phyloP scores from a whole-genome alignment of 2,888 invertebrate genomes.

The Galeopsomyia nigrocyanea region DNA sequence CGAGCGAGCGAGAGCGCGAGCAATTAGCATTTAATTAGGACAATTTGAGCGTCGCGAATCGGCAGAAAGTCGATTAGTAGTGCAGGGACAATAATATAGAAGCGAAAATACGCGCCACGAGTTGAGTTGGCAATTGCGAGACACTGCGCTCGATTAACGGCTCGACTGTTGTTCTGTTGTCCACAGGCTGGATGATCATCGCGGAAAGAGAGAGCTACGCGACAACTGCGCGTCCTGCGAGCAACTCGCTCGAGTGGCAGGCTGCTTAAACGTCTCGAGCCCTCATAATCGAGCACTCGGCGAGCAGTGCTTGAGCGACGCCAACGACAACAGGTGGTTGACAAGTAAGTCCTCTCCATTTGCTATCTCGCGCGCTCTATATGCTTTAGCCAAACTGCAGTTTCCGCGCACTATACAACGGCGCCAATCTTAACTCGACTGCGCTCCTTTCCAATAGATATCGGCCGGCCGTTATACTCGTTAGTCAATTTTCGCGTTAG shows the following conservation, averaged over 20 bases:
- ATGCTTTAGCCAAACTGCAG: too few relatives aligned
- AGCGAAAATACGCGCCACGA: too few relatives aligned
- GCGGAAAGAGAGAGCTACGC: too few relatives aligned
- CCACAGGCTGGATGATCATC: too few relatives aligned
- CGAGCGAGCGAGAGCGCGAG: background rate
- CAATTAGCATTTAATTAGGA: slow-evolving; percentile 43
- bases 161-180: background rate
- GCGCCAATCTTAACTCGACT: too few relatives aligned
- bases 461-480: background rate
- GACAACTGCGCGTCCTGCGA: too few relatives aligned
- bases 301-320: slow-evolving; percentile 50
- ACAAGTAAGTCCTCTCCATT: slow-evolving; percentile 55
- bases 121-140: too few relatives aligned
- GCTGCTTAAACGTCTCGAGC: background rate
- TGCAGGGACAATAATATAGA: too few relatives aligned
- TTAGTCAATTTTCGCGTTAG: background rate
- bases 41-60: slow-evolving; percentile 28
- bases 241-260: too few relatives aligned
- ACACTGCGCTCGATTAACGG: slow-evolving; percentile 18
- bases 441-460: too few relatives aligned
- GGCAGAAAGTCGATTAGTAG: slow-evolving; percentile 26
- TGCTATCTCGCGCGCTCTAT: background rate
- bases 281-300: slow-evolving; percentile 44
- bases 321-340: slow-evolving; percentile 62
- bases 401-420: too few relatives aligned